phyloP scores from a whole-genome alignment of 2,797 vertebrate genomes.

The Liparis tanakae region DNA sequence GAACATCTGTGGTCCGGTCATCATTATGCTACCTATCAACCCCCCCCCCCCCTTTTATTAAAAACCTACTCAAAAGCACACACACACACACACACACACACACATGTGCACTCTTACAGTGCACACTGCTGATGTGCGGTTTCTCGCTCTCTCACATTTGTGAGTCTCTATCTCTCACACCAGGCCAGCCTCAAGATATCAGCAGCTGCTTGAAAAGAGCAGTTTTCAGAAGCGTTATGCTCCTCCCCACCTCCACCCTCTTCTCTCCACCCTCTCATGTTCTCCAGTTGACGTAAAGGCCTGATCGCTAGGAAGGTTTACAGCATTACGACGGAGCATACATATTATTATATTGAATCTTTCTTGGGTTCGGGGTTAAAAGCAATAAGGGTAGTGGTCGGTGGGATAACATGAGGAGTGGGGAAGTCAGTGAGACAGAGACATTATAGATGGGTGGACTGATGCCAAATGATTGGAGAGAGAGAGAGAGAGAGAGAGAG shows the following conservation, averaged over 20 bases:
- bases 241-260: background rate
- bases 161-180: constrained; percentile 34
- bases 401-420: background rate
- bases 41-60: background rate
- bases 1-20: background rate
- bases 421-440: constrained; percentile 26
- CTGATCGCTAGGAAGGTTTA: constrained; percentile 5
- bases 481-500: constrained; percentile 38
- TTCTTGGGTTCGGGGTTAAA: background rate
- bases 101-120: background rate
- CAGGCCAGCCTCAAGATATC: constrained; percentile 45
- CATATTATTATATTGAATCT: background rate
- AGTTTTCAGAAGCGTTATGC: constrained; percentile 7
- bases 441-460: constrained; percentile 48
- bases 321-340: background rate
- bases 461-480: constrained; percentile 47
- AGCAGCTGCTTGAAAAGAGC: constrained; percentile 29
- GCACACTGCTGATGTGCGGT: background rate
- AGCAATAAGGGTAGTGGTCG: background rate
- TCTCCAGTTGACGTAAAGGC: constrained; percentile 12
- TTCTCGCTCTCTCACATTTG: constrained; percentile 8
- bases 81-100: too few species aligned
- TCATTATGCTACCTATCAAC: background rate
- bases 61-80: background rate
- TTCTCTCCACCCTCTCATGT: background rate